phyloP scores from a whole-genome alignment of 2,797 vertebrate species.

The Sebastes jordani region DNA sequence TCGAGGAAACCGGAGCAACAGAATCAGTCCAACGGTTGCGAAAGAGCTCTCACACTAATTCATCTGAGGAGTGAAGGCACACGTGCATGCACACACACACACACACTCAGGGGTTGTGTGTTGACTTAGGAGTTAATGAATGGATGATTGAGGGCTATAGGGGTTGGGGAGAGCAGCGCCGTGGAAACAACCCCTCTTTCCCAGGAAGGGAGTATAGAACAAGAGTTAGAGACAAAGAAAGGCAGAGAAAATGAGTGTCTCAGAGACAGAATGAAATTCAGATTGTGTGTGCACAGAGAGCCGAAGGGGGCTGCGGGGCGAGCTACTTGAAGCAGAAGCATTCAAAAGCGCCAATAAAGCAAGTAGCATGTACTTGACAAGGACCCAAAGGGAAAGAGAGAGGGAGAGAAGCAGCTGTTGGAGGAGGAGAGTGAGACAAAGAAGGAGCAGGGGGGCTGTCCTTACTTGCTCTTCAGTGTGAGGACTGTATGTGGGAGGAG shows the following conservation, averaged over 20 bases:
- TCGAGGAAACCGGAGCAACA: conserved; percentile 36
- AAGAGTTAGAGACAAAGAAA: conserved; percentile 63
- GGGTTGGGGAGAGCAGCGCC: conserved; percentile 68
- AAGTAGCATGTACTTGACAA: conserved; percentile 79
- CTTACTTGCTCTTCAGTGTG: conserved; percentile 78
- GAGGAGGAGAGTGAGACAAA: conserved; percentile 79
- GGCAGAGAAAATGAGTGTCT: conserved; percentile 60
- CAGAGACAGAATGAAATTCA: conserved; percentile 58
- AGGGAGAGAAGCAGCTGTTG: conserved; percentile 77
- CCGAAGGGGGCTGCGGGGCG: conserved; percentile 39
- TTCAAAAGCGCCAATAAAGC: conserved; percentile 72
- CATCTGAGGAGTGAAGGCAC: conserved; percentile 30
- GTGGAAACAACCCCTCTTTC: conserved; percentile 78
- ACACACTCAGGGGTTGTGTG: conserved; percentile 68
- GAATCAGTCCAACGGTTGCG: conserved; percentile 60
- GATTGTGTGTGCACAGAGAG: conserved; percentile 58
- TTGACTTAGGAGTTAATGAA: conserved; percentile 86
- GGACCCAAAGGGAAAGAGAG: conserved; percentile 68
- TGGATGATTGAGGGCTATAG: conserved; percentile 80
- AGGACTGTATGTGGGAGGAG: conserved; percentile 77
- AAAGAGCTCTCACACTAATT: conserved; percentile 60
- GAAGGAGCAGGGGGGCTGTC: conserved; percentile 80
- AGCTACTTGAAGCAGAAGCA: conserved; percentile 62
- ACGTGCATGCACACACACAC: conserved; percentile 10
- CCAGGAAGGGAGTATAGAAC: conserved; percentile 68